These are phyloP conservation scores for Pachydiplax longipennis DNA, from an alignment of 2,888 invertebrate species.

Conservation along the genomic window DNA sequence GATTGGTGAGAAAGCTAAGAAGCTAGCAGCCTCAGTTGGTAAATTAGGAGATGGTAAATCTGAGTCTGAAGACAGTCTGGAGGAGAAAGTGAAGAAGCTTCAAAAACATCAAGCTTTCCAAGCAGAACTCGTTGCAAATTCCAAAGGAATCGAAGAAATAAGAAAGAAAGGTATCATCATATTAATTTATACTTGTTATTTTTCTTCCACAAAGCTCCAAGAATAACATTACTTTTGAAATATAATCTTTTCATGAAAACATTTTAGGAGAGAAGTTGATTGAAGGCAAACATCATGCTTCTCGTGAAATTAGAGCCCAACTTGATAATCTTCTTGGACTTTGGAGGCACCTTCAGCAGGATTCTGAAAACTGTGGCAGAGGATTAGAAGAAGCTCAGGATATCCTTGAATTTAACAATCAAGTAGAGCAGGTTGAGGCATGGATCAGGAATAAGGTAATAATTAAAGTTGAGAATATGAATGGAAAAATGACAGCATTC, in stretches of 20 bases:
- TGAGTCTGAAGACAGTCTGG: conserved; percentile 80
- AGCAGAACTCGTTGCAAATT: conserved; percentile 88
- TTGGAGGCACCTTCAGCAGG: conserved; percentile 80
- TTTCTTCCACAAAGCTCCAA: background rate
- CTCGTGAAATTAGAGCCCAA: conserved; percentile 73
- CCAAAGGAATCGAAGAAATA: conserved; percentile 83
- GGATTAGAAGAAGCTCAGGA: conserved; percentile 97
- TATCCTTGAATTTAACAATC: conserved; percentile 95
- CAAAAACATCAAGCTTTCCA: conserved; percentile 96
- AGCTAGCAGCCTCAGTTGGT: conserved; percentile 61
- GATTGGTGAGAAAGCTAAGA: conserved; percentile 91
- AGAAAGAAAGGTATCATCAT: conserved; percentile 60
- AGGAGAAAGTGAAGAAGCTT: conserved; percentile 94
- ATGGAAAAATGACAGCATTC: no score
- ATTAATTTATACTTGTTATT: background rate
- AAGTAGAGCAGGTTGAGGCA: conserved; percentile 92
- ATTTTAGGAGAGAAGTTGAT: conserved; percentile 70
- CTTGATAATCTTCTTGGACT: conserved; percentile 73
- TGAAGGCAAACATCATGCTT: conserved; percentile 74
- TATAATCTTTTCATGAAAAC: background rate
- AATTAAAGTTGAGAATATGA: no score
- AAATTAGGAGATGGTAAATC: conserved; percentile 17
- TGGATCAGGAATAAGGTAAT: conserved; percentile 94
- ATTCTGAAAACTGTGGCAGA: conserved; percentile 73
- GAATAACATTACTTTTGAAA: background rate